Percentiles rank a stretch among this genome's conserved stretches.
phyloP scores from a whole-genome alignment of 1,140 invertebrate genomes.

The Paraescarpia echinospica region DNA sequence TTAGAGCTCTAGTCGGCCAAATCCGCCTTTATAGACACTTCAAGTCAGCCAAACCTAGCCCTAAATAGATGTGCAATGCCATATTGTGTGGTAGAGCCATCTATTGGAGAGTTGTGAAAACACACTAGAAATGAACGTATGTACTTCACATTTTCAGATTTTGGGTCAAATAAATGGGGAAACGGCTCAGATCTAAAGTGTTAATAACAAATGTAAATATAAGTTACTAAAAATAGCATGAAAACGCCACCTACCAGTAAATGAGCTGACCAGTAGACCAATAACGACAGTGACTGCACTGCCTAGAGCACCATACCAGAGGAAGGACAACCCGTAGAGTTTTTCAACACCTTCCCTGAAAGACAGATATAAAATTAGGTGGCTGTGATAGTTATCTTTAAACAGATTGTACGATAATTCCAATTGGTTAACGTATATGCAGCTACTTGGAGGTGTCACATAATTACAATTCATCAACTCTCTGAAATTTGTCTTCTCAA shows the following conservation, averaged over 20 bases:
- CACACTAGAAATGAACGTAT: too few species aligned
- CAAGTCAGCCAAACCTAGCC: too few species aligned
- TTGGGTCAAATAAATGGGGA: too few species aligned
- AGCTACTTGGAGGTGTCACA: not conserved
- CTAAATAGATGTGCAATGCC: too few species aligned
- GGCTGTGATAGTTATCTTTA: not conserved
- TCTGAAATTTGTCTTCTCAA: not conserved
- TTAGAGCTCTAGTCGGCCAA: too few species aligned
- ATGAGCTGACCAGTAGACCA: constrained; percentile 20
- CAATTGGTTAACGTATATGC: not conserved
- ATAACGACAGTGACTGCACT: constrained; percentile 16
- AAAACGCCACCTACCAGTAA: not conserved
- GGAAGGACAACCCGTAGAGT: constrained; percentile 27
- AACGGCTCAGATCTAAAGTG: too few species aligned
- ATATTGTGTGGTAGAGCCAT: too few species aligned
- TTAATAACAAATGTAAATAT: too few species aligned
- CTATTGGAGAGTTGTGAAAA: too few species aligned
- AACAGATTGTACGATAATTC: not conserved
- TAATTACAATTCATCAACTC: not conserved
- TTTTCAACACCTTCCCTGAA: constrained; percentile 15
- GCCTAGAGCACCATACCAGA: constrained; percentile 27
- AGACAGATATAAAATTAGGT: not conserved
- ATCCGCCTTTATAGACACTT: too few species aligned
- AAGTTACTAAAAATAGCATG: not conserved
- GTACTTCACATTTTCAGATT: too few species aligned